These are phyloP conservation scores for Oscheius sp. DNA, from an alignment of 2,888 invertebrate genomes.

Conservation along the genomic window DNA sequence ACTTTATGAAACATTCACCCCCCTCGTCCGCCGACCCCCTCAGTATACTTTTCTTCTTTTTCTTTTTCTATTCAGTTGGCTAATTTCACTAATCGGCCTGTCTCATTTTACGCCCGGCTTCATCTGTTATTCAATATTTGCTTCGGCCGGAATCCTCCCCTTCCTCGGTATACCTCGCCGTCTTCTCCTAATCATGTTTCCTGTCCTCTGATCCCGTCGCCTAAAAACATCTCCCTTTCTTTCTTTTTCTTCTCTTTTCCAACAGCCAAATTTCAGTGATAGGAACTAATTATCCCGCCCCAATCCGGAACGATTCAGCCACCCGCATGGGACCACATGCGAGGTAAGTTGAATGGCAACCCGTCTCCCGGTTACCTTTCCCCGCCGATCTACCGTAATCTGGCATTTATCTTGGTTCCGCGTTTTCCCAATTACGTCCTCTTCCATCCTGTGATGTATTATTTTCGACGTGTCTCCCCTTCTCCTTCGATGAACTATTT, in stretches of 20 bases:
- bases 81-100: slow-evolving; percentile 32
- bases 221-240: slow-evolving; percentile 3
- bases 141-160: background rate
- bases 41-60: background rate
- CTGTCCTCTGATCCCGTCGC: slow-evolving; percentile 10
- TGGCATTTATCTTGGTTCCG: slow-evolving; percentile 17
- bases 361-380: background rate
- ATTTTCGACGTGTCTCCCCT: slow-evolving; percentile 12
- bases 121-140: slow-evolving; percentile 35
- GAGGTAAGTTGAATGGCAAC: slow-evolving; percentile 19
- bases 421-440: slow-evolving; percentile 27
- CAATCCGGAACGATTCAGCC: slow-evolving; percentile 31
- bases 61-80: background rate
- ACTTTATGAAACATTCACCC: background rate
- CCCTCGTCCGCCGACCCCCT: background rate
- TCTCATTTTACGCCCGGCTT: slow-evolving; percentile 26
- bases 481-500: slow-evolving; percentile 11
- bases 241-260: slow-evolving; percentile 6
- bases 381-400: background rate
- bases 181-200: slow-evolving; percentile 19
- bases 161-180: background rate
- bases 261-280: slow-evolving; percentile 12
- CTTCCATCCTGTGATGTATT: slow-evolving; percentile 28
- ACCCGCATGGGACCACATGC: slow-evolving; percentile 36
- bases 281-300: slow-evolving; percentile 30